These are phyloP conservation scores for Epinephelus fuscoguttatus DNA, from an alignment of 2,113 vertebrate species.

Conservation along the genomic window DNA sequence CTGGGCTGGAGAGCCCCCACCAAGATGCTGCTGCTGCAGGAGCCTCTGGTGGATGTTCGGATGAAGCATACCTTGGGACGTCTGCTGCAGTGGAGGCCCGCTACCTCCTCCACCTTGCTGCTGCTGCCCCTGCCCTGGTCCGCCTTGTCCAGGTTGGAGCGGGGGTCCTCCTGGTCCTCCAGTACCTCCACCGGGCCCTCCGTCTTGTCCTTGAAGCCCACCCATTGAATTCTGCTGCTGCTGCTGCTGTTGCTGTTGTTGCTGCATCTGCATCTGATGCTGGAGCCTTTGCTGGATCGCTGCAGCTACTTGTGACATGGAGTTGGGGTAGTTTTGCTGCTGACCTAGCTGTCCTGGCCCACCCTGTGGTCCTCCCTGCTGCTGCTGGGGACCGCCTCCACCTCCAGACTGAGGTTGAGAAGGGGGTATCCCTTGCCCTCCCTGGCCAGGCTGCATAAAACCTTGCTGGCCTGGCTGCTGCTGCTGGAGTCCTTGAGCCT, in stretches of 20 bases:
- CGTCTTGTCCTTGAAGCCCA: conserved; percentile 78
- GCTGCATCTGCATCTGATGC: conserved; percentile 72
- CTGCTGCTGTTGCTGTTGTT: conserved; percentile 74
- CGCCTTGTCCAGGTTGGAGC: conserved; percentile 86
- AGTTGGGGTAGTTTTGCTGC: conserved; percentile 85
- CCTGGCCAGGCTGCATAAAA: conserved; percentile 79
- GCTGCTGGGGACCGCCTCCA: conserved; percentile 68
- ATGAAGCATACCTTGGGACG: conserved; percentile 83
- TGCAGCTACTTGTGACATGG: conserved; percentile 79
- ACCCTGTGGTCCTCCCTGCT: conserved; percentile 76
- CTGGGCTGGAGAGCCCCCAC: conserved; percentile 89
- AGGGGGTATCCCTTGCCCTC: conserved; percentile 90
- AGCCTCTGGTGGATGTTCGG: conserved; percentile 94
- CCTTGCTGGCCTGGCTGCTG: conserved; percentile 90
- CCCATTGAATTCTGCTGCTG: conserved; percentile 79
- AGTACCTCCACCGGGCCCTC: conserved; percentile 67
- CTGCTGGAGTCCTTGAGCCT: conserved; percentile 77
- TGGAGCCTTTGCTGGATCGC: conserved; percentile 83
- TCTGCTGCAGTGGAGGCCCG: conserved; percentile 65
- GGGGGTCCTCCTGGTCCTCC: conserved; percentile 80
- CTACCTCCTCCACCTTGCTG: conserved; percentile 67
- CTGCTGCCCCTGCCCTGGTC: conserved; percentile 68
- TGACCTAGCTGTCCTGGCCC: conserved; percentile 80
- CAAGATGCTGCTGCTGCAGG: conserved; percentile 82
- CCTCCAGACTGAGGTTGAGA: conserved; percentile 79